Conservation (phyloP, 2,888 invertebrate species). For the Notocelia uddmanniana region DNA sequence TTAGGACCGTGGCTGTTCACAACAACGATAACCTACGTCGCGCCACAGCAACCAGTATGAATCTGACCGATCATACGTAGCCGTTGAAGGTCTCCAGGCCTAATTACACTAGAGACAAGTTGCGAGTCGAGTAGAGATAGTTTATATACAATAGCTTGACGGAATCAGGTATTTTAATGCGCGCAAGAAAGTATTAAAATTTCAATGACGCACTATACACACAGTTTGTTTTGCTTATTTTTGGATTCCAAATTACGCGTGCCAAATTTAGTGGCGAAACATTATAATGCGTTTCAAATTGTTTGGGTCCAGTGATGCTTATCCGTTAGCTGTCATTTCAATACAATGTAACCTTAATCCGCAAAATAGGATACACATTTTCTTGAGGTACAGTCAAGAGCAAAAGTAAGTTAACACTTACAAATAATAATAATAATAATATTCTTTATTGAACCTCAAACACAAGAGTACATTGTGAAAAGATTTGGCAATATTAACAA, state of each 20-base stretch:
- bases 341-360: background rate
- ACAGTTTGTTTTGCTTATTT: slow-evolving; percentile 9
- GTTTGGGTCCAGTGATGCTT: background rate
- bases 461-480: too few species aligned
- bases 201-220: slow-evolving; percentile 30
- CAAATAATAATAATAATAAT: too few species aligned
- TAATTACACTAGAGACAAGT: background rate
- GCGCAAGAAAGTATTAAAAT: slow-evolving; percentile 39
- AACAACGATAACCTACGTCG: background rate
- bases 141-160: slow-evolving; percentile 5
- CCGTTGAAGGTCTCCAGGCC: background rate
- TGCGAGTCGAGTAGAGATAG: background rate
- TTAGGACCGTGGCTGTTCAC: slow-evolving; percentile 20
- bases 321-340: background rate
- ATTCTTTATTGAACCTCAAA: too few species aligned
- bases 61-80: background rate
- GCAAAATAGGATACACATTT: too few species aligned
- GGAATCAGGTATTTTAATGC: slow-evolving; percentile 37
- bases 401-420: too few species aligned
- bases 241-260: background rate
- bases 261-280: background rate
- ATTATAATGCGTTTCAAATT: background rate
- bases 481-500: too few species aligned
- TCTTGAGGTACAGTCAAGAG: too few species aligned
- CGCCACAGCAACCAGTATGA: background rate